Conservation (phyloP, 1,140 invertebrate species). For the Papilio polytes region DNA sequence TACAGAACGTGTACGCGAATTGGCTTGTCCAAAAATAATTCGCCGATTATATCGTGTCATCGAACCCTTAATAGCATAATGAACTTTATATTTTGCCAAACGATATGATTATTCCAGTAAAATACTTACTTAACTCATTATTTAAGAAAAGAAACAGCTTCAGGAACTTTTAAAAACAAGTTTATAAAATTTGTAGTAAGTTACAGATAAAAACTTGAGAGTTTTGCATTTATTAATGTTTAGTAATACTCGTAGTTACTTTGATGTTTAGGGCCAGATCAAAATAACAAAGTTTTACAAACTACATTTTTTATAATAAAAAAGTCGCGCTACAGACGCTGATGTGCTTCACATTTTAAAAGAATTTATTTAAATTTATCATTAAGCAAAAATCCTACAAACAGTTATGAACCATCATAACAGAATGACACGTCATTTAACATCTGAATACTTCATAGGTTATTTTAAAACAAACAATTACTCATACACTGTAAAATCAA, state of each 20-base stretch:
- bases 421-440: neutral
- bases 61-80: slow-evolving; percentile 3
- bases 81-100: slow-evolving; percentile 24
- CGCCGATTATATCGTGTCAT: neutral
- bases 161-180: neutral
- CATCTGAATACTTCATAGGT: too few relatives aligned
- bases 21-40: slow-evolving; percentile 6
- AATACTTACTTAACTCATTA: neutral
- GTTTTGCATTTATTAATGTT: neutral
- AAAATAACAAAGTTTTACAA: too few relatives aligned
- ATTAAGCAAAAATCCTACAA: neutral
- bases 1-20: neutral
- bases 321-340: too few relatives aligned
- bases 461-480: neutral
- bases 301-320: neutral
- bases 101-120: neutral
- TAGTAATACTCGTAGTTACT: neutral
- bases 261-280: neutral
- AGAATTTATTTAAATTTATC: neutral
- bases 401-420: neutral
- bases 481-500: slow-evolving; percentile 1
- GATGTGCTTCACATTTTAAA: neutral
- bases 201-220: neutral
- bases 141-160: neutral
- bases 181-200: neutral